phyloP scores from a whole-genome alignment of 1,140 invertebrate species.

The Pectinophora gossypiella region DNA sequence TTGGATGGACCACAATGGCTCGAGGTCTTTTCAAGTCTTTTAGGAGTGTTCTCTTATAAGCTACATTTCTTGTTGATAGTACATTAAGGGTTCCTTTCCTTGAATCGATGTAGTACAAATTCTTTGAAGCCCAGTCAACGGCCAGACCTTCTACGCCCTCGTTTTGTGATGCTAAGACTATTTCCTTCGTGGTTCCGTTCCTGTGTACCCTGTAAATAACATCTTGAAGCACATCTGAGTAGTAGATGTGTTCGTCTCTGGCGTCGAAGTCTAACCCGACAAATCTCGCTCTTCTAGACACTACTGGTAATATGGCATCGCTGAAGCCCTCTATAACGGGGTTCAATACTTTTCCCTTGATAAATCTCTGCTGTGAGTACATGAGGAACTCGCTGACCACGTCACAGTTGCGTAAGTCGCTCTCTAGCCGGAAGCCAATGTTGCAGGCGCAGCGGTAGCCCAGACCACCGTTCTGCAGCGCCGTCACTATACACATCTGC shows the following conservation, averaged over 20 bases:
- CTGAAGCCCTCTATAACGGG: constrained; percentile 93
- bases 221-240: constrained; percentile 97
- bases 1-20: constrained; percentile 97
- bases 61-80: constrained; percentile 89
- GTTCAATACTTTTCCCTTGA: constrained; percentile 94
- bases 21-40: constrained; percentile 93
- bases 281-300: constrained; percentile 93
- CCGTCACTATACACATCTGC: constrained; percentile 96
- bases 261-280: constrained; percentile 98
- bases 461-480: constrained; percentile 83
- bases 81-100: constrained; percentile 97
- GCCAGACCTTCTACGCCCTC: constrained; percentile 98
- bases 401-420: constrained; percentile 89
- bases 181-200: constrained; percentile 92
- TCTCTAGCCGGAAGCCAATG: constrained; percentile 88
- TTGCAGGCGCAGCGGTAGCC: constrained; percentile 96
- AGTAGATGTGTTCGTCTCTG: constrained; percentile 94
- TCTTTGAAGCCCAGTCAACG: constrained; percentile 97
- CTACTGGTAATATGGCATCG: constrained; percentile 94
- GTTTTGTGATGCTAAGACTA: constrained; percentile 96
- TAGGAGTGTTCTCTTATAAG: constrained; percentile 88
- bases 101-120: constrained; percentile 98
- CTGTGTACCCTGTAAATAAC: constrained; percentile 95
- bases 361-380: constrained; percentile 97
- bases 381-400: constrained; percentile 94